These are phyloP conservation scores for Australoheros scitulus DNA, from an alignment of 2,113 vertebrate species.

Conservation along the genomic window DNA sequence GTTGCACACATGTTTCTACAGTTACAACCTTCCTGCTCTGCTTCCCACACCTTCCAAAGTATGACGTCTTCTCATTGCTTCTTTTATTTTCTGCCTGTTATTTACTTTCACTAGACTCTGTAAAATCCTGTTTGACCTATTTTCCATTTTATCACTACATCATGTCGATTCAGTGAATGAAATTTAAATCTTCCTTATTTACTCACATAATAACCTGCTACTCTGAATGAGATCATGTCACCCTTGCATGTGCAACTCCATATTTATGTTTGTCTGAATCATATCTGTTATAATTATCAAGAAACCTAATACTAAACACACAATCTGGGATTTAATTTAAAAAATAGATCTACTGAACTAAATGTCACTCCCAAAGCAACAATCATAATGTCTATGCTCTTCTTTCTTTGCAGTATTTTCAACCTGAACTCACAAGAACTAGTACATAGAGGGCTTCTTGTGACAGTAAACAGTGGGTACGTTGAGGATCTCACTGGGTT, in stretches of 20 bases:
- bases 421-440: background rate
- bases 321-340: background rate
- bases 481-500: background rate
- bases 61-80: background rate
- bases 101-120: background rate
- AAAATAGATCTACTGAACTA: background rate
- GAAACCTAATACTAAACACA: background rate
- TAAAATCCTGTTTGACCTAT: background rate
- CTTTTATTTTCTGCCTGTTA: background rate
- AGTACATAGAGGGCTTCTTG: background rate
- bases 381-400: background rate
- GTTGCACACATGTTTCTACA: background rate
- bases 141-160: background rate
- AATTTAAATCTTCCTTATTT: background rate
- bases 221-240: background rate
- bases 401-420: background rate
- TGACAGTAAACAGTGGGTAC: slow-evolving; percentile 23
- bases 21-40: background rate
- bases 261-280: background rate
- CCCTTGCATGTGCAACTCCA: background rate
- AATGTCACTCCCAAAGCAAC: background rate
- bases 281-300: background rate
- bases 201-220: background rate
- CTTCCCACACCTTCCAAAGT: background rate
- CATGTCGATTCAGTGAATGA: background rate